Conservation (phyloP, 2,797 vertebrate genomes). For the Acropternis orthonyx region DNA sequence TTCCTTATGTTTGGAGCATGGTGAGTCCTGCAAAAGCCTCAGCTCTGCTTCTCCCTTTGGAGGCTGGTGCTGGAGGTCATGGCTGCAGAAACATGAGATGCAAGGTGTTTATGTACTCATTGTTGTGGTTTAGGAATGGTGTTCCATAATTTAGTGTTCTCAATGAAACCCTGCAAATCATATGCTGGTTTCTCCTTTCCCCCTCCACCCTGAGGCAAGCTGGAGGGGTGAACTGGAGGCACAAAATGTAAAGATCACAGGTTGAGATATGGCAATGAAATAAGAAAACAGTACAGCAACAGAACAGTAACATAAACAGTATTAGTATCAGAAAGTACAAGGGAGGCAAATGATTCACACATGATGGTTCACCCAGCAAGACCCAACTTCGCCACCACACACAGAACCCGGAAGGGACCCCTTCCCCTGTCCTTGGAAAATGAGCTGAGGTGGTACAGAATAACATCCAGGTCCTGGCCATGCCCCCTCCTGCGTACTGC, state of each 20-base stretch:
- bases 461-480: too few species aligned
- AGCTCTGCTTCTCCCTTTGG: background rate
- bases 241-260: background rate
- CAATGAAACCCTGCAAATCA: background rate
- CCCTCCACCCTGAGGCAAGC: too few species aligned
- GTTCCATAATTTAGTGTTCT: background rate
- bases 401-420: too few species aligned
- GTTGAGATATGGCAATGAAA: background rate
- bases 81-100: accelerated
- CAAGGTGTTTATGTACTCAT: background rate
- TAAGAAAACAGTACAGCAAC: background rate
- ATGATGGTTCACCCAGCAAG: background rate
- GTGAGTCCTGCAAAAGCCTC: background rate
- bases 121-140: background rate
- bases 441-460: too few species aligned
- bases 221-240: too few species aligned
- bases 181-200: background rate
- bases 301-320: background rate
- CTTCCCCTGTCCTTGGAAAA: too few species aligned
- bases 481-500: too few species aligned
- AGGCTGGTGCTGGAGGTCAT: background rate
- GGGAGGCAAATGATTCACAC: background rate
- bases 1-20: background rate
- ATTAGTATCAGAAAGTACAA: background rate
- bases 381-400: too few species aligned